Conservation (phyloP, 2,888 invertebrate genomes). For the Eurytoma californica region DNA sequence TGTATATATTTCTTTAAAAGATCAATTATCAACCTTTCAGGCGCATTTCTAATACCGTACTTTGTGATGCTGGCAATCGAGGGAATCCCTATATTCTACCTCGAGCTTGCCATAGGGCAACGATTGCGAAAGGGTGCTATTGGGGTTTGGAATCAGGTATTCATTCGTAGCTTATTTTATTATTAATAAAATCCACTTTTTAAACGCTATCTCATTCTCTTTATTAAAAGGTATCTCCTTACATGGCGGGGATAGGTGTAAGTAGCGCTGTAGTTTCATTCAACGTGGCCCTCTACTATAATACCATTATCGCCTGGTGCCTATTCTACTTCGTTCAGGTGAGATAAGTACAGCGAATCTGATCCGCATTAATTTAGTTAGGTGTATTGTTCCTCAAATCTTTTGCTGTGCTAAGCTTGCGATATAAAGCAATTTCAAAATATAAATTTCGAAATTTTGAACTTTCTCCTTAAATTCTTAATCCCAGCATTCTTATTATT, state of each 20-base stretch:
- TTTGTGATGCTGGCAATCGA: constrained; percentile 96
- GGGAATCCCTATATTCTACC: constrained; percentile 96
- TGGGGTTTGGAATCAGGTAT: constrained; percentile 92
- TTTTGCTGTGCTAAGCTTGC: too few species aligned
- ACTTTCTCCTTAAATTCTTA: not conserved
- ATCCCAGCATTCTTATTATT: too few species aligned
- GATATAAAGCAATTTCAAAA: not conserved
- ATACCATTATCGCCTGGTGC: constrained; percentile 98
- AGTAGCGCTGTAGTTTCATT: constrained; percentile 97
- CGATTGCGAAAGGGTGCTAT: constrained; percentile 94
- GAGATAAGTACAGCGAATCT: constrained; percentile 50
- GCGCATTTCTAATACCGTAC: constrained; percentile 97
- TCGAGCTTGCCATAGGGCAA: constrained; percentile 97
- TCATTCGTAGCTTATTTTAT: constrained; percentile 43
- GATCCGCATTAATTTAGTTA: too few species aligned
- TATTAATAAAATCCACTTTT: not conserved
- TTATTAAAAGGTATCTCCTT: constrained; percentile 82
- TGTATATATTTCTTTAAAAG: too few species aligned
- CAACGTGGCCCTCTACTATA: constrained; percentile 97
- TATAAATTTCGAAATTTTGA: too few species aligned
- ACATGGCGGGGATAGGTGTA: constrained; percentile 91
- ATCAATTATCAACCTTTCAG: constrained; percentile 62
- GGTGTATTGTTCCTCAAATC: too few species aligned
- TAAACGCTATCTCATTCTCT: not conserved
- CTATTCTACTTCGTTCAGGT: constrained; percentile 93